Base-by-base conservation (phyloP, 2,888 invertebrate species). In the Agrochola circellaris region DNA sequence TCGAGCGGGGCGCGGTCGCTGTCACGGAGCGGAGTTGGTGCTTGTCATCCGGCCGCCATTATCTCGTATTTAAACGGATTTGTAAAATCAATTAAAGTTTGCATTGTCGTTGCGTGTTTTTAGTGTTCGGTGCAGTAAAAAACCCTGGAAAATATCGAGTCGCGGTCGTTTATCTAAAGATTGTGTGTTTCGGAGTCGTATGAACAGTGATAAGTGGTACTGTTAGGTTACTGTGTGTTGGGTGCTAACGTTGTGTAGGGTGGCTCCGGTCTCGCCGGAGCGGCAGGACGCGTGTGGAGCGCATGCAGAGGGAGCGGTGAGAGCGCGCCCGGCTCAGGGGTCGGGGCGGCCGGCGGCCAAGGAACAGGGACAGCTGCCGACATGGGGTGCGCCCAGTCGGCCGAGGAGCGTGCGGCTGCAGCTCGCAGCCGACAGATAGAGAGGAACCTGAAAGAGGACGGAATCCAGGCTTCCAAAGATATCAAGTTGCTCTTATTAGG, bases 351-450 rank as follows among this genome's bases (percentile, higher is more conserved):
- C 94, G 95, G 95, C 95, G 95, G 96, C 94, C 93, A 93, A 95
- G 95, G 93, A 93, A 92, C 93, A 93, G 93, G 92, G 94, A 97
- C 96, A 95, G 95, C 96, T 94, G 95, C 97, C 96, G 96, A 95
- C 94, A 99, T 99, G 99, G 99, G 99, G 97, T 99, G 99, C 98
- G 99, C 99, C 97, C 99, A 99, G 98, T 99, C 99, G 97, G 99
- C 99, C 92, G 99, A 99, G 97, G 99, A 99, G 97, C 98, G 99
- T 97, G 99, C 99, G 95, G 99, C 99, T 94, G 98, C 99, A 96
- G 99, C 99, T 97, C 98, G 99, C 96, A 99, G 99, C 97, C 99
- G 99, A 97, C 98, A 98, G 96, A 99, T 99, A 94, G 99, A 99
- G 97, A 99, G 99, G 97, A 99, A 99, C 96, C 97, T 99, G 92